These are phyloP conservation scores for Leptinotarsa rubiginosa DNA, from an alignment of 2,888 invertebrate species.

Conservation along the genomic window DNA sequence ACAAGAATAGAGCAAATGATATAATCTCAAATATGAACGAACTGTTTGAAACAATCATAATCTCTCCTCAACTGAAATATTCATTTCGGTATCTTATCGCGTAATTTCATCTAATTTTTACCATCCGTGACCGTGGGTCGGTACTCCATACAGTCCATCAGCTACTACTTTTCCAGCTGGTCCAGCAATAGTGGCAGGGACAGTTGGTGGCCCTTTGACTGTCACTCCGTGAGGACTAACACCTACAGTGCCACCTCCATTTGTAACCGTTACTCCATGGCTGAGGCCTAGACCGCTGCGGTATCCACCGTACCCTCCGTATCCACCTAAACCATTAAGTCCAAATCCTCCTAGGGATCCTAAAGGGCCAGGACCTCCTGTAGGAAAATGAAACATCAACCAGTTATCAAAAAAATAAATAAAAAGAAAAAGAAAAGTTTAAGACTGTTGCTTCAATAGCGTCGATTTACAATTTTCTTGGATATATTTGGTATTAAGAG, in stretches of 20 bases:
- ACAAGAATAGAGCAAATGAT: too few species aligned
- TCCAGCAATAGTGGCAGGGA: slow-evolving; percentile 56
- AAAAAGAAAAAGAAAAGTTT: too few species aligned
- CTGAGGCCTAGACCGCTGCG: slow-evolving; percentile 30
- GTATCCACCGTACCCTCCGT: slow-evolving; percentile 29
- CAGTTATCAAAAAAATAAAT: not conserved
- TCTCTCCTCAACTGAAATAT: not conserved
- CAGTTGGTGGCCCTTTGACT: slow-evolving; percentile 54
- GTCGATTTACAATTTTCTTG: too few species aligned
- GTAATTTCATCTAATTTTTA: not conserved
- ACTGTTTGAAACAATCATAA: not conserved
- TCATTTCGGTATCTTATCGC: not conserved
- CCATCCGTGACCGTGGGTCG: slow-evolving; percentile 54
- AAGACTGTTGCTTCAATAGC: not conserved
- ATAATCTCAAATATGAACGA: too few species aligned
- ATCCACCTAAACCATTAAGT: slow-evolving; percentile 27
- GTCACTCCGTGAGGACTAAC: slow-evolving; percentile 49
- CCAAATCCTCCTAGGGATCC: not conserved
- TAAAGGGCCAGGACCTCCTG: not conserved
- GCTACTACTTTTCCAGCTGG: slow-evolving; percentile 58
- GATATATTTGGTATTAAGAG: too few species aligned
- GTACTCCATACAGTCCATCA: slow-evolving; percentile 61
- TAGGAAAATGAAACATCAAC: not conserved
- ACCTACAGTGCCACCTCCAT: slow-evolving; percentile 49
- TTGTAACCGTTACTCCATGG: slow-evolving; percentile 42